A percentile compares a stretch with the other conserved stretches of the same genome.
Conservation (phyloP, 2,888 invertebrate genomes). For the Cynaeus angustus region DNA sequence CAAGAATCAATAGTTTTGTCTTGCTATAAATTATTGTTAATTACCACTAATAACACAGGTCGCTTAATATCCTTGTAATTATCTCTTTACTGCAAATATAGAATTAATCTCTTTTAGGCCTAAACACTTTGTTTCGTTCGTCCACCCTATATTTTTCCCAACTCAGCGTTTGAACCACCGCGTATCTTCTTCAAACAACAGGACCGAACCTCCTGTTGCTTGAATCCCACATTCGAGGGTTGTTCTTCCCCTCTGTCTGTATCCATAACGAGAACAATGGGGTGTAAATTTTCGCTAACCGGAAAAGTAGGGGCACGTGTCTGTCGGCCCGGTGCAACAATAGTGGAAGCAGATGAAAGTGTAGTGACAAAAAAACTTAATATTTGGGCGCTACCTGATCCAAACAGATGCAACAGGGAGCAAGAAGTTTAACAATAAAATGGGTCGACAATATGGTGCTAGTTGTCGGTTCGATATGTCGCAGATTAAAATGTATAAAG, state of each 20-base stretch:
- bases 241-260: conserved; percentile 13
- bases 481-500: conserved; percentile 26
- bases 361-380: conserved; percentile 23
- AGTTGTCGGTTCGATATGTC: conserved; percentile 17
- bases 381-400: conserved; percentile 37
- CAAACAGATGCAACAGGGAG: conserved; percentile 43
- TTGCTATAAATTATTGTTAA: no score
- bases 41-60: no score
- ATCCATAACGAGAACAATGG: conserved; percentile 37
- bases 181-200: not conserved
- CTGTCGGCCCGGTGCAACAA: conserved; percentile 24
- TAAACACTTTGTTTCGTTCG: no score
- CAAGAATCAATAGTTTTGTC: no score
- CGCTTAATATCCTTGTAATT: no score
- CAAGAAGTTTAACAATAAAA: conserved; percentile 24
- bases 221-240: conserved; percentile 15
- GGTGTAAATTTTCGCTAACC: conserved; percentile 39
- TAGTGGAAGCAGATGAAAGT: conserved; percentile 39
- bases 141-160: no score
- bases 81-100: no score
- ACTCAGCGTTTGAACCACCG: not conserved
- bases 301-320: conserved; percentile 47
- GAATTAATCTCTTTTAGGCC: no score
- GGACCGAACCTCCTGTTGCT: conserved; percentile 27
- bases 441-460: conserved; percentile 9